These are phyloP conservation scores for Tychaedon coryphoeus DNA, from an alignment of 2,113 vertebrate genomes.

Conservation along the genomic window DNA sequence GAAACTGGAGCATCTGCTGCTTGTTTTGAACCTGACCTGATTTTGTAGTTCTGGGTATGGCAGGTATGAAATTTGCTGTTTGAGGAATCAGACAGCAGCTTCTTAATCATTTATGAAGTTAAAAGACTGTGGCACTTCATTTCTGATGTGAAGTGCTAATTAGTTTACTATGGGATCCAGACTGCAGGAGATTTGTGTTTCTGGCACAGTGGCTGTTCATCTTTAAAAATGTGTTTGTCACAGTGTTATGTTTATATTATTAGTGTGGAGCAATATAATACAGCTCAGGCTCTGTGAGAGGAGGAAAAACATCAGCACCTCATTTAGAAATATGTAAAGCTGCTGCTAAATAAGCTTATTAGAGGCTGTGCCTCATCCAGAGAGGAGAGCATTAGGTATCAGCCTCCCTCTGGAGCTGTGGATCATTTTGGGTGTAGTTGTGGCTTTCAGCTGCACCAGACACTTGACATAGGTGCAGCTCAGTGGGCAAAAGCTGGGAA, in stretches of 20 bases:
- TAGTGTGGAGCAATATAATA: neutral
- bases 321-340: neutral
- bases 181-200: neutral
- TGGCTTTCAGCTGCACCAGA: neutral
- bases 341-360: neutral
- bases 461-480: neutral
- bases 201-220: neutral
- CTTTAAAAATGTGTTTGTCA: neutral
- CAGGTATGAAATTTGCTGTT: neutral
- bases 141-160: constrained; percentile 38
- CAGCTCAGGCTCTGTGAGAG: neutral
- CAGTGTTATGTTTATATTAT: neutral
- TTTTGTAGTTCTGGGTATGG: neutral
- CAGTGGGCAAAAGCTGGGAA: neutral
- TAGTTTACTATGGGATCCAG: neutral
- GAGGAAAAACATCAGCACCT: neutral
- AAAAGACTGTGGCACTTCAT: neutral
- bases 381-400: neutral
- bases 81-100: neutral
- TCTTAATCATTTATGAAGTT: constrained; percentile 7
- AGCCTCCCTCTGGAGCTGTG: neutral
- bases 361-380: neutral
- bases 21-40: constrained; percentile 37
- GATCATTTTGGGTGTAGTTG: neutral
- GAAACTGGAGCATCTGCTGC: neutral